A percentile compares a stretch with the other conserved stretches of the same genome.
These are phyloP conservation scores for Rosalia funebris DNA, from an alignment of 2,888 invertebrate species.

Conservation along the genomic window DNA sequence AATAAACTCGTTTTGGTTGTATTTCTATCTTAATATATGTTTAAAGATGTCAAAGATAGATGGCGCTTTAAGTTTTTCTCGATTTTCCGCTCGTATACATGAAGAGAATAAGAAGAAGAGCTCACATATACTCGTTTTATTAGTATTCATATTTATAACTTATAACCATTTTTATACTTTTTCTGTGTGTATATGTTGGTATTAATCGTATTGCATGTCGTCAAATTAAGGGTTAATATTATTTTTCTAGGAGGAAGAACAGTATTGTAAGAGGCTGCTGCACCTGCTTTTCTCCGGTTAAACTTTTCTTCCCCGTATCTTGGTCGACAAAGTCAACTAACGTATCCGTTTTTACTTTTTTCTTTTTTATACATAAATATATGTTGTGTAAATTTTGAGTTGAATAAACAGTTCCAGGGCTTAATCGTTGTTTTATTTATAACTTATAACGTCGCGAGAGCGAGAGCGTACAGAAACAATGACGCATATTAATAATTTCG, in stretches of 20 bases:
- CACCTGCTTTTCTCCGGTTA: constrained; percentile 29
- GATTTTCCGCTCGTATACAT: too few relatives aligned
- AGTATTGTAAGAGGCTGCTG: constrained; percentile 45
- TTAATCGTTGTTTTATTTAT: constrained; percentile 12
- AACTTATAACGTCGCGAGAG: neutral
- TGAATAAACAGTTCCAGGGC: neutral
- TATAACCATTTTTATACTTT: too few relatives aligned
- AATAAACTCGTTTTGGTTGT: too few relatives aligned
- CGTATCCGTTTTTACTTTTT: neutral
- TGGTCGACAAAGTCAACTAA: neutral
- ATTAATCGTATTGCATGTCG: too few relatives aligned
- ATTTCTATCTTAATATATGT: too few relatives aligned
- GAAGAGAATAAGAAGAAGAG: too few relatives aligned
- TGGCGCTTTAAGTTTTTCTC: too few relatives aligned
- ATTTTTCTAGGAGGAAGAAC: constrained; percentile 47
- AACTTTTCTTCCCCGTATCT: neutral
- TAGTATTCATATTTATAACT: too few relatives aligned
- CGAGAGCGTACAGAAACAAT: neutral
- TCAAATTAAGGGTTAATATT: too few relatives aligned
- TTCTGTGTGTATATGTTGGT: too few relatives aligned
- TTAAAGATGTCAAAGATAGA: too few relatives aligned
- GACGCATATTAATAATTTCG: constrained; percentile 29
- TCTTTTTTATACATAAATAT: neutral
- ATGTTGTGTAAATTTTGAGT: neutral
- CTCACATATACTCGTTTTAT: too few relatives aligned